Evolutionary conservation across 2,888 invertebrate species (phyloP).

Genomic region (Eurois occulta): DNA sequence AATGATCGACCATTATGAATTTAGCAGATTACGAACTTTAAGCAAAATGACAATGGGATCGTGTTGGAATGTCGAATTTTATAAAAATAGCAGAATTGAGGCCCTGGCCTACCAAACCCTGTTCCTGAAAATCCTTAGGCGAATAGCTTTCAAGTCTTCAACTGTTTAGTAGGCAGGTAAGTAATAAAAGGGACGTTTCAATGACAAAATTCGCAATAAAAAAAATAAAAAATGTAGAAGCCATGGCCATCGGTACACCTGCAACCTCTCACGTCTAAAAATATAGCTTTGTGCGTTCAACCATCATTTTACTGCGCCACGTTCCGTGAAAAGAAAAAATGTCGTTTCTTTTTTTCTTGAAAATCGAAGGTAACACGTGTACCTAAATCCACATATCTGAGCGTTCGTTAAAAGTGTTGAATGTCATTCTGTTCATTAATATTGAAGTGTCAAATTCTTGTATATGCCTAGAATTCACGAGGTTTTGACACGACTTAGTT

Average conservation of each 20-base stretch:
- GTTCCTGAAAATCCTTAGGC: too few species aligned
- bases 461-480: background rate
- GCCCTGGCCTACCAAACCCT: too few species aligned
- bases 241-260: conserved; percentile 45
- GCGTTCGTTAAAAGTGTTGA: background rate
- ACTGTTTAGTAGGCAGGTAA: background rate
- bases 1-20: too few species aligned
- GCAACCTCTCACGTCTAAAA: conserved; percentile 53
- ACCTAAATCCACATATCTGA: background rate
- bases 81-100: too few species aligned
- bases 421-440: background rate
- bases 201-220: conserved; percentile 16
- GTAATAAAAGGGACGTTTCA: background rate
- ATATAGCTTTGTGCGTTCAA: conserved; percentile 26
- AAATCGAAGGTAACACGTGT: background rate
- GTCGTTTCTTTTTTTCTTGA: background rate
- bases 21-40: too few species aligned
- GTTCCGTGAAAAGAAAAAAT: conserved; percentile 17
- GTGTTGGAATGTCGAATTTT: too few species aligned
- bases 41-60: too few species aligned
- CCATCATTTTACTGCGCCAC: background rate
- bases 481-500: background rate
- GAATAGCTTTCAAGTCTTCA: background rate
- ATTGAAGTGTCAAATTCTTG: background rate
- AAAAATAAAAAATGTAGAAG: conserved; percentile 20